These are phyloP conservation scores for Drosophila guanche DNA, from an alignment of 1,140 invertebrate species.

Conservation along the genomic window DNA sequence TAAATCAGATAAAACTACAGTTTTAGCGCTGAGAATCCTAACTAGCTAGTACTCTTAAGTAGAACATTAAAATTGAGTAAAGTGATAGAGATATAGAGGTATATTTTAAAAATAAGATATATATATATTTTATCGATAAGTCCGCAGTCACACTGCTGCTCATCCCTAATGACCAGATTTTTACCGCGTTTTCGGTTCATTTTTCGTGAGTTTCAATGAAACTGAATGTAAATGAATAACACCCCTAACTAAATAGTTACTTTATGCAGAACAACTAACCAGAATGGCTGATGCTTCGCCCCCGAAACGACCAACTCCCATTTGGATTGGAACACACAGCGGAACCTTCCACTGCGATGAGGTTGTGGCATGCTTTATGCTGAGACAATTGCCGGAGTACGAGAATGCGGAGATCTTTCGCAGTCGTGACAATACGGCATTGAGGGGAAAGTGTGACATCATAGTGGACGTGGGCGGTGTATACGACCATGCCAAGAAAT, in stretches of 20 bases:
- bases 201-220: not conserved
- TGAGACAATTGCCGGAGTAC: conserved; percentile 92
- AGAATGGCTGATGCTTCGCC: conserved; percentile 55
- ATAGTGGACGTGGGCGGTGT: conserved; percentile 98
- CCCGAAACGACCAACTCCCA: conserved; percentile 46
- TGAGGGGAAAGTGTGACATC: conserved; percentile 94
- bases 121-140: too few species aligned
- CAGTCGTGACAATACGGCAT: conserved; percentile 85
- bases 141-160: too few species aligned
- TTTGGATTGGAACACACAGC: conserved; percentile 90
- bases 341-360: conserved; percentile 98
- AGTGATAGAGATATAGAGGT: too few species aligned
- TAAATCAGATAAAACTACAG: too few species aligned
- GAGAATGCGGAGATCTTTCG: conserved; percentile 93
- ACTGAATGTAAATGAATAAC: conserved; percentile 2
- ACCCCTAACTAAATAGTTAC: not conserved
- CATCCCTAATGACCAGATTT: conserved; percentile 28
- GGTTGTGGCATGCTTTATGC: conserved; percentile 94
- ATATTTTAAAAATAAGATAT: too few species aligned
- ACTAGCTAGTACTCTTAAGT: not conserved
- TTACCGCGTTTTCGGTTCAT: conserved; percentile 36
- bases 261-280: not conserved
- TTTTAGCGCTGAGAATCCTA: not conserved
- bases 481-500: conserved; percentile 90
- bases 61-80: not conserved